Percentiles rank a stretch among this genome's conserved stretches.
Conservation (phyloP, 2,113 vertebrate species). For the Pao palembangensis region DNA sequence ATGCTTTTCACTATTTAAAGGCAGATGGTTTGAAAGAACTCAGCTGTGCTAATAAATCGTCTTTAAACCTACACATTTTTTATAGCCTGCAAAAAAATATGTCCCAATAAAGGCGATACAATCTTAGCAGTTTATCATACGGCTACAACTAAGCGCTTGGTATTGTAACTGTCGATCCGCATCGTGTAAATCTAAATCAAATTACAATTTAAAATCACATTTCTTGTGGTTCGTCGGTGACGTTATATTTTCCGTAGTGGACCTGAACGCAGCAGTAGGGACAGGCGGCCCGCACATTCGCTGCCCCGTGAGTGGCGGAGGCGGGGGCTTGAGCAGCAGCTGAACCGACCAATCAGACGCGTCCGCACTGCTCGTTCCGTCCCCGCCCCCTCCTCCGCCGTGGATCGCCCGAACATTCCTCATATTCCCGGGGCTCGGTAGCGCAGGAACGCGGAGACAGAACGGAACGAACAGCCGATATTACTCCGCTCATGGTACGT, state of each 20-base stretch:
- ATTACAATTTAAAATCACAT: neutral
- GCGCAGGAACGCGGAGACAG: slow-evolving; percentile 19
- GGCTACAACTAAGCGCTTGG: too few species aligned
- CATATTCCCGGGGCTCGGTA: slow-evolving; percentile 20
- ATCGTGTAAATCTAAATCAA: too few species aligned
- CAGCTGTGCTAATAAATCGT: too few species aligned
- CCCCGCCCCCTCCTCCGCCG: neutral
- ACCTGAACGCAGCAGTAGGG: slow-evolving; percentile 39
- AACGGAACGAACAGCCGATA: slow-evolving; percentile 1
- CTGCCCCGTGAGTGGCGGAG: slow-evolving; percentile 67
- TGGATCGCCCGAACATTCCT: slow-evolving; percentile 35
- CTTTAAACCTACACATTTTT: too few species aligned
- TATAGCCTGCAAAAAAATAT: too few species aligned
- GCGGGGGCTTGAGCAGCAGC: slow-evolving; percentile 26
- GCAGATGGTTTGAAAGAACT: too few species aligned
- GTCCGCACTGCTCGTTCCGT: neutral
- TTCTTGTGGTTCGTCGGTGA: neutral
- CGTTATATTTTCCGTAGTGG: slow-evolving; percentile 27
- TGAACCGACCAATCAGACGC: slow-evolving; percentile 18
- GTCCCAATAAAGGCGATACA: too few species aligned
- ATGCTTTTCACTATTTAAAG: too few species aligned
- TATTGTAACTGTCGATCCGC: too few species aligned
- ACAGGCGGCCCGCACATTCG: slow-evolving; percentile 56
- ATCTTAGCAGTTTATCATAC: too few species aligned
- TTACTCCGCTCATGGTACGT: slow-evolving; percentile 31